A percentile compares a stretch with the other conserved stretches of the same genome.
Conservation (phyloP, 2,113 vertebrate genomes). For the Spea bombifrons region DNA sequence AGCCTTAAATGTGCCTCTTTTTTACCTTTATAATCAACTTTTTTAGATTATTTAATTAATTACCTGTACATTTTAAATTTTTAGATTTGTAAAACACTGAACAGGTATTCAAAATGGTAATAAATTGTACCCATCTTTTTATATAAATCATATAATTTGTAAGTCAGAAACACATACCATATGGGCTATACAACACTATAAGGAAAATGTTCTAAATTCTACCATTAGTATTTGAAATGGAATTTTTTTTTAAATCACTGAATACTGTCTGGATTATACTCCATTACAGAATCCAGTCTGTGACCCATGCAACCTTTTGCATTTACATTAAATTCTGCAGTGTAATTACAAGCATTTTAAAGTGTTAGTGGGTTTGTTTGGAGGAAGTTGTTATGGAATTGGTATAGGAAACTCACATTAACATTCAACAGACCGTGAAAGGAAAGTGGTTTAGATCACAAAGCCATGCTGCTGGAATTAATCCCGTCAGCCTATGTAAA, state of each 20-base stretch:
- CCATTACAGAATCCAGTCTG: neutral
- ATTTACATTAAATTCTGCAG: neutral
- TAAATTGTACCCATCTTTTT: too few species aligned
- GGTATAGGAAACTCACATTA: neutral
- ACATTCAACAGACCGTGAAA: neutral
- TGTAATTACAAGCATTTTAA: slow-evolving; percentile 4
- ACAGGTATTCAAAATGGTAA: too few species aligned
- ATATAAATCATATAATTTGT: too few species aligned
- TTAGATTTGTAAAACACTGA: too few species aligned
- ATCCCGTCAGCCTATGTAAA: neutral
- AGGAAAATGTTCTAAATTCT: too few species aligned
- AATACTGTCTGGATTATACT: neutral
- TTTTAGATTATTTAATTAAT: too few species aligned
- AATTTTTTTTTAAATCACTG: neutral
- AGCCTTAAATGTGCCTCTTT: too few species aligned
- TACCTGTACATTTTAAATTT: too few species aligned
- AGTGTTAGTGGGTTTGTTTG: neutral
- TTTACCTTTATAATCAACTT: too few species aligned
- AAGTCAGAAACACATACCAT: too few species aligned
- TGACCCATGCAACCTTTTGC: neutral
- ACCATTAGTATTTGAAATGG: too few species aligned
- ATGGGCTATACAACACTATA: too few species aligned
- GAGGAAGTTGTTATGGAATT: neutral
- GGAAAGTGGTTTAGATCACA: neutral
- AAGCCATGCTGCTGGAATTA: neutral